Evolutionary conservation across 53 echinoderm and acorn worm species (phyloP).

Genomic region (Luidia sarsii): DNA sequence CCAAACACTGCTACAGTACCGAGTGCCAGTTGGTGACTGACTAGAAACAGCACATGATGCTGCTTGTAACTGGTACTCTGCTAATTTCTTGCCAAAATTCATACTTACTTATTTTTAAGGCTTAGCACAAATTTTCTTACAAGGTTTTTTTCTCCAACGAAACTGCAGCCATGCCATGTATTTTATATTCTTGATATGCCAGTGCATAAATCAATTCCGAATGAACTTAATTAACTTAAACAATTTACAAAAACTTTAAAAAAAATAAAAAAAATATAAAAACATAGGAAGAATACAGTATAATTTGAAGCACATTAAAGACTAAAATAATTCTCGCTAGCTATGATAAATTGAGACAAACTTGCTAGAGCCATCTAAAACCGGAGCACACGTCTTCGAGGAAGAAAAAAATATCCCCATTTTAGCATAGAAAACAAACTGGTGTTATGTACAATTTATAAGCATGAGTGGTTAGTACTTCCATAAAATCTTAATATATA

Average conservation of each 20-base stretch:
- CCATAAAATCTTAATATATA: conserved; percentile 28
- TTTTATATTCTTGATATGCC: background rate
- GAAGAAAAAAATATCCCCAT: conserved; percentile 13
- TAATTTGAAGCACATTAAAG: too few relatives aligned
- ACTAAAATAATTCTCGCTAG: too few relatives aligned
- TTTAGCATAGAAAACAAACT: conserved; percentile 32
- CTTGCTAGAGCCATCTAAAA: background rate
- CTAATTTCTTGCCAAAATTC: background rate
- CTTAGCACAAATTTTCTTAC: background rate
- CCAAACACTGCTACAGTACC: too few relatives aligned
- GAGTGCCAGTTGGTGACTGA: too few relatives aligned
- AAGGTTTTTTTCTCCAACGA: background rate
- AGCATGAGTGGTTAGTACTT: conserved; percentile 28
- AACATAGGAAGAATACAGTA: too few relatives aligned
- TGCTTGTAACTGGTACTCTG: too few relatives aligned
- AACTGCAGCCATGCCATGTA: background rate
- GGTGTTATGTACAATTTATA: conserved; percentile 43
- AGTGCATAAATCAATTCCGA: too few relatives aligned
- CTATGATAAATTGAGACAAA: too few relatives aligned
- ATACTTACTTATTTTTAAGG: background rate
- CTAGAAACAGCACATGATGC: too few relatives aligned
- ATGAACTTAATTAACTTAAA: too few relatives aligned
- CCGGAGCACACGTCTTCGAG: conserved; percentile 30
- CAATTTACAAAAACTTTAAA: too few relatives aligned
- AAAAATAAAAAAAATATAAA: too few relatives aligned